Conservation (phyloP, 2,888 invertebrate genomes). For the Crossocerus cetratus region DNA sequence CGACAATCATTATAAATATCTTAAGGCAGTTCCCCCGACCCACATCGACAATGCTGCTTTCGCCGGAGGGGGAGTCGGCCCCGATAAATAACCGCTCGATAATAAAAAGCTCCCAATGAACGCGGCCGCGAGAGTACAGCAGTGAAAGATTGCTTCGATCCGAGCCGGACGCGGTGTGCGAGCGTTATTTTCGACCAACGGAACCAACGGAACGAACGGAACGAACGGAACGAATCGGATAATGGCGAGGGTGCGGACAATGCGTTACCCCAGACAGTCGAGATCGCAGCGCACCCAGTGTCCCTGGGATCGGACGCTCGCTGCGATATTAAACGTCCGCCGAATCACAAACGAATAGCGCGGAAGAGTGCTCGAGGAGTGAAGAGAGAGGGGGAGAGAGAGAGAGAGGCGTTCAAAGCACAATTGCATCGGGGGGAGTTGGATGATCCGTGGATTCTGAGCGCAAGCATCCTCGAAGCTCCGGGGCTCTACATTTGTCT, state of each 20-base stretch:
- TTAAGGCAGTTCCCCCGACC: slow-evolving; percentile 51
- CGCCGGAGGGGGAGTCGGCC: slow-evolving; percentile 60
- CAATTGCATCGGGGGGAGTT: too few species aligned
- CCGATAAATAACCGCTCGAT: slow-evolving; percentile 64
- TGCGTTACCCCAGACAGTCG: slow-evolving; percentile 25
- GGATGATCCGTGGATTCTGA: too few species aligned
- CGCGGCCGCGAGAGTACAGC: slow-evolving; percentile 11
- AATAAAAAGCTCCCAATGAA: slow-evolving; percentile 39
- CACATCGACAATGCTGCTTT: slow-evolving; percentile 60
- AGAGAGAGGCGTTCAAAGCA: too few species aligned
- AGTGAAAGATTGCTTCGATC: slow-evolving; percentile 27
- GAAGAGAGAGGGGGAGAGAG: too few species aligned
- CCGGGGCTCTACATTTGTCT: neutral
- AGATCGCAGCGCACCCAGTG: slow-evolving; percentile 18
- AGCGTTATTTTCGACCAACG: slow-evolving; percentile 47
- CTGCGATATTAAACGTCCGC: slow-evolving; percentile 32
- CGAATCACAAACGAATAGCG: slow-evolving; percentile 36
- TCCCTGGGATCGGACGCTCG: slow-evolving; percentile 16
- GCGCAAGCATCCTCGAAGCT: too few species aligned
- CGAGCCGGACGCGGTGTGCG: slow-evolving; percentile 18
- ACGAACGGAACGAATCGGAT: slow-evolving; percentile 57
- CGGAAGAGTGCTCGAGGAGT: slow-evolving; percentile 13
- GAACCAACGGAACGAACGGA: slow-evolving; percentile 59
- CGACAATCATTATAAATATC: slow-evolving; percentile 65
- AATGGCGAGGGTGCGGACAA: slow-evolving; percentile 55